Conservation (phyloP, 2,113 vertebrate genomes). For the Callipepla californica region DNA sequence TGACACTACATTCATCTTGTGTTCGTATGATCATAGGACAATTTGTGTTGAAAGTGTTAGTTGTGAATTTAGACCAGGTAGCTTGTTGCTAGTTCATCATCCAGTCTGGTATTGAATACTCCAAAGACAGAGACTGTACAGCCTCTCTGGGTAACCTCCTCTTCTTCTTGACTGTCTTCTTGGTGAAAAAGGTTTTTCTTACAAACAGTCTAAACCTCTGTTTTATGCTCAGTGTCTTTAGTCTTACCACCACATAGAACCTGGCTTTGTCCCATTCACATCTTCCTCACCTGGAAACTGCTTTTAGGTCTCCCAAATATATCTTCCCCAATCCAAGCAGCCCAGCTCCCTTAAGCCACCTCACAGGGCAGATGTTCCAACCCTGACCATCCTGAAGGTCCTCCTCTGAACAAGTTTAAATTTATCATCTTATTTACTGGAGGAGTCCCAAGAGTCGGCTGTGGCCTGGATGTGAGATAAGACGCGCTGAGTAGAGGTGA, state of each 20-base stretch:
- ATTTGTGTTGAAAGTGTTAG: neutral
- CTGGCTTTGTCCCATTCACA: neutral
- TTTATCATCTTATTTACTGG: neutral
- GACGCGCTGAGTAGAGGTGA: neutral
- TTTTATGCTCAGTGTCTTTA: neutral
- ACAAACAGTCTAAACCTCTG: neutral
- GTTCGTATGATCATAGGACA: neutral
- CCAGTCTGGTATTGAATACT: neutral
- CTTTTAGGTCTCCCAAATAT: neutral
- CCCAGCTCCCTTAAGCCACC: neutral
- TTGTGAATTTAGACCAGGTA: neutral
- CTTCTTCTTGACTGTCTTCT: neutral
- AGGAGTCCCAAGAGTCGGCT: neutral
- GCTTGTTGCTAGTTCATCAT: neutral
- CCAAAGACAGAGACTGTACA: neutral
- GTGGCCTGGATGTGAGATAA: neutral
- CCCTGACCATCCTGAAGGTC: fast-evolving
- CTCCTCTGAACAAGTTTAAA: fast-evolving
- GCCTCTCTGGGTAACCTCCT: neutral
- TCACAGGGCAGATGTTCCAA: fast-evolving
- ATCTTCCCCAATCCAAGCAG: neutral
- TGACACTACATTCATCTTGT: neutral
- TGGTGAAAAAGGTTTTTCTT: neutral
- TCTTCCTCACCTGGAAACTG: neutral
- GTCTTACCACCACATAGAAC: neutral